Base-by-base conservation (phyloP, 2,113 vertebrate species). In the Mesembrinibis cayennensis region DNA sequence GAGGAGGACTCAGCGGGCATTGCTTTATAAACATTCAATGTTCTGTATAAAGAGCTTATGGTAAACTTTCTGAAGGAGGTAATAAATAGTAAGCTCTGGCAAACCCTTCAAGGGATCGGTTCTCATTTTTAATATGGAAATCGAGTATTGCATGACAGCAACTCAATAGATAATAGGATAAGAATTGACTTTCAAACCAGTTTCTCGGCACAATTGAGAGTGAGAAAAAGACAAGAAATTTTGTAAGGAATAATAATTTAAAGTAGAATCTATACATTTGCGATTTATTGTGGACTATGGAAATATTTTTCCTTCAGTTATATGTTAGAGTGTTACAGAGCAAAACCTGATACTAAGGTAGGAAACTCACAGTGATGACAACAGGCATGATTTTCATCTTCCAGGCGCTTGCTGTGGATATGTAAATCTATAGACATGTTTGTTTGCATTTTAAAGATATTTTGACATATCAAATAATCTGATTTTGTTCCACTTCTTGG, bases 71-170 rank as follows among this genome's bases (percentile, higher is more conserved):
- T 69, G 77, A 84, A 82, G 89, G 18, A 69, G 34, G 14, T 70
- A 80, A 65, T 86, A 63, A 81, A 82, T 32, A 79, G 19, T 58
- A 56, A 90, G 40, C 49, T 82, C 58, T 73, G 40, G 89, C 49
- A 95, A 62, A 71, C 56, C 44, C 70, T 91, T 89, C 36, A 32
- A 40, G 76, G 50, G 52, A 87, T 72, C 45, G n/a, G 25, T 89
- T 95, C 89, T 89, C 34, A 71, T 89, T 90, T 95, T 85, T 94
- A 74, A 55, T 87, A 23, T 36, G 61, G 52, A 89, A 79, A 84
- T 27, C 4, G 14, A 42, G 50, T 44, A 30, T 47, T 55, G 69
- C 10, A 17, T 81, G 84, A 76, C 66, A 82, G 90, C 70, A 91
- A 2, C 67, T 91, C 62, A 40, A 0, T 80, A 50, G 71, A 44